Base-by-base conservation (phyloP, 1,140 invertebrate genomes). In the Andricus grossulariae region DNA sequence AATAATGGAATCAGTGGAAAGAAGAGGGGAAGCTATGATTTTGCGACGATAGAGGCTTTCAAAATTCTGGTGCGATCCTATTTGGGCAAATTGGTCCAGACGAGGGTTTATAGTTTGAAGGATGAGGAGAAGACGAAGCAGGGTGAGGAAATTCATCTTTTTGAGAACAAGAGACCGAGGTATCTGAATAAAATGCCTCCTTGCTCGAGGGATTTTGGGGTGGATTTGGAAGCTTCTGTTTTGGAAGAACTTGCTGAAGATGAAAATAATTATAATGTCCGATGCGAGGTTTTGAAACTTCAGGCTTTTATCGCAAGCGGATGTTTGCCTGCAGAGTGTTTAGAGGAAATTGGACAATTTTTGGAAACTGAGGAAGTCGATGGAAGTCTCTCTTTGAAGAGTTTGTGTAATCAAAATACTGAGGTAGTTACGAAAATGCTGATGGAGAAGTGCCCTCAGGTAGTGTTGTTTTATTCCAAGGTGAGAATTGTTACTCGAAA, bases 51-150 rank as follows among this genome's bases (percentile, higher is more conserved):
- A 6, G 92, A 93, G 74, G 93, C 92, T 2, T 91, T 93, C 75
- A 93, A 92, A 75, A 84, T 93, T n/a, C 78, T 93, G 18, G 92
- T 93, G 1, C 84, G 93, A 45, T 93, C 93, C 1, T 93, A 93
- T 74, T 80, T 93, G 25, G 92, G 92, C 5, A 92, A 93, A 83
- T 79, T 93, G 12, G 88, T 92, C 72, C 91, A 91, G 77, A 85
- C 85, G 1, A 88, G 87, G 51, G 73, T 86, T 49, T 87, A 88
- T 70, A 87, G 87, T 57, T 66, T 78, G 7, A 85, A 88, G 15
- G 79, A 85, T 7, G 79, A 84, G 4, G 77, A 85, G 21, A 83
- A 85, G 21, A 83, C 86, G 45, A 83, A 86, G 32, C 21, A 39
- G 3, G 6, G 8, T 49, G 76, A 85, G 8, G 88, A 89, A 8